Percentiles rank a stretch among this genome's conserved stretches.
Conservation (phyloP, 2,888 invertebrate genomes). For the Hyppa rectilinea region DNA sequence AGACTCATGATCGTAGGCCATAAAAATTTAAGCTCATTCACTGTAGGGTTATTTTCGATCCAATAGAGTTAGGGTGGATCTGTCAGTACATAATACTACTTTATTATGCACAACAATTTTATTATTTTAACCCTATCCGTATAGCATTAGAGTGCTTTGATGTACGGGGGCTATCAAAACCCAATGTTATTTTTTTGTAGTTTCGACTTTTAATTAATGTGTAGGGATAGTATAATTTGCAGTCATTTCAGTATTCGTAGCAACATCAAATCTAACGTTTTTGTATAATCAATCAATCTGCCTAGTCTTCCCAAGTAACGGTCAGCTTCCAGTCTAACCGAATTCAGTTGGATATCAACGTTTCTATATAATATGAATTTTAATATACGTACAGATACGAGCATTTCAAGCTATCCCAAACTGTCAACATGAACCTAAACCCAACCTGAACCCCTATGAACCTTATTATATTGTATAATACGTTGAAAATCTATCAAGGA, state of each 20-base stretch:
- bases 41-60: slow-evolving; percentile 1
- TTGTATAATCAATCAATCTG: too few relatives aligned
- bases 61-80: not conserved
- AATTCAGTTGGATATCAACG: too few relatives aligned
- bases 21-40: slow-evolving; percentile 24
- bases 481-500: too few relatives aligned
- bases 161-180: not conserved
- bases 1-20: slow-evolving; percentile 8
- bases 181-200: not conserved
- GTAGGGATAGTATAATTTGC: not conserved
- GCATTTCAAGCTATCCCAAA: too few relatives aligned
- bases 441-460: too few relatives aligned
- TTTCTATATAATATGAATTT: not conserved
- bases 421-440: too few relatives aligned
- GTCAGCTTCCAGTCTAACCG: too few relatives aligned
- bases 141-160: slow-evolving; percentile 2
- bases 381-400: too few relatives aligned
- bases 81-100: slow-evolving; percentile 3
- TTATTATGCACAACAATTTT: slow-evolving; percentile 24
- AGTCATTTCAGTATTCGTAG: not conserved
- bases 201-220: not conserved
- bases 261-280: not conserved
- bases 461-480: too few relatives aligned
- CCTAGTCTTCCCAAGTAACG: too few relatives aligned
- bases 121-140: slow-evolving; percentile 6